These are phyloP conservation scores for Geopemphigus sp. DNA, from an alignment of 1,140 invertebrate genomes.

Conservation along the genomic window DNA sequence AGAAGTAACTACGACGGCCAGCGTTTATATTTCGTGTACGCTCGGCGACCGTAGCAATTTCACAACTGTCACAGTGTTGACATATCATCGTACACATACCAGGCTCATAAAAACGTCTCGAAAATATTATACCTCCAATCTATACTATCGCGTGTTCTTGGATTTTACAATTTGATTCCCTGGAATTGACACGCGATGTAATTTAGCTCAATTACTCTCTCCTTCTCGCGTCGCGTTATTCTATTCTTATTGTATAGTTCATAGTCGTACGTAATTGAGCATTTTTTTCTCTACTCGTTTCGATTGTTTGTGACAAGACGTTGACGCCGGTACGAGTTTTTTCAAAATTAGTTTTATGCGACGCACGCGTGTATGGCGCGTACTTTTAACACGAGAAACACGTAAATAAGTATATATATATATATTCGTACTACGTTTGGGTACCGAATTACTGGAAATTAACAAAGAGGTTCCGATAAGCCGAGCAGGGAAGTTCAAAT, in stretches of 20 bases:
- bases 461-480: conserved; percentile 21
- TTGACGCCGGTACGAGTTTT: too few relatives aligned
- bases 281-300: too few relatives aligned
- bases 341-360: too few relatives aligned
- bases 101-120: background rate
- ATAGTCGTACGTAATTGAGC: too few relatives aligned
- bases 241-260: too few relatives aligned
- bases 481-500: too few relatives aligned
- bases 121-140: background rate
- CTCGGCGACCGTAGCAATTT: conserved; percentile 15
- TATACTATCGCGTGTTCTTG: background rate
- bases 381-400: too few relatives aligned
- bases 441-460: conserved; percentile 3
- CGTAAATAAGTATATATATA: too few relatives aligned
- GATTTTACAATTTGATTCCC: background rate
- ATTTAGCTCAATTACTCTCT: too few relatives aligned
- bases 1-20: background rate
- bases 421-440: background rate
- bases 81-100: conserved; percentile 3
- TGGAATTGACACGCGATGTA: background rate
- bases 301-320: too few relatives aligned
- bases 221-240: too few relatives aligned
- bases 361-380: too few relatives aligned
- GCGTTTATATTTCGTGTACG: background rate
- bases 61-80: conserved; percentile 28